phyloP scores from a whole-genome alignment of 2,888 invertebrate species.

The Ophion obscuratus region DNA sequence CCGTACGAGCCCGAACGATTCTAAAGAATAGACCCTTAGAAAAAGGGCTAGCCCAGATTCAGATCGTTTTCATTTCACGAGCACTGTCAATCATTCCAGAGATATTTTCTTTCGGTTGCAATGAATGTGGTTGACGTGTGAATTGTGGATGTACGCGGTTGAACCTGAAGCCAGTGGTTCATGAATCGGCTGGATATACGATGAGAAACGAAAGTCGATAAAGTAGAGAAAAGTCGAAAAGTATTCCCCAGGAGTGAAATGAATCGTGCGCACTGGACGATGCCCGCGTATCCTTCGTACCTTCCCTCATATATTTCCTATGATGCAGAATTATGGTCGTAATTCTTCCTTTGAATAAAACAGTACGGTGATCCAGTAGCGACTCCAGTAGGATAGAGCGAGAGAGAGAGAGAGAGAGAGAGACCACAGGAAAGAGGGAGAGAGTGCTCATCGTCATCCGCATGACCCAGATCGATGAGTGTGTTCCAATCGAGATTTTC shows the following conservation, averaged over 20 bases:
- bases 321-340: slow-evolving; percentile 31
- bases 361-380: background rate
- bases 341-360: slow-evolving; percentile 35
- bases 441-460: slow-evolving; percentile 38
- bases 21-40: background rate
- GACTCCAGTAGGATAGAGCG: background rate
- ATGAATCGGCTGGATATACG: background rate
- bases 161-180: background rate
- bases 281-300: slow-evolving; percentile 8
- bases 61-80: background rate
- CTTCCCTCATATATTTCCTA: slow-evolving; percentile 8
- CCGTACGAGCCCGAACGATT: background rate
- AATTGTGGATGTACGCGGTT: background rate
- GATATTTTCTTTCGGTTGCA: background rate
- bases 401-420: background rate
- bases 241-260: slow-evolving; percentile 7
- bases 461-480: slow-evolving; percentile 63
- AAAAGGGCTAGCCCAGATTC: background rate
- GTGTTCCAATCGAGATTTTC: slow-evolving; percentile 61
- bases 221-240: background rate
- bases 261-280: slow-evolving; percentile 3
- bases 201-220: background rate
- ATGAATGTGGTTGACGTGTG: background rate
- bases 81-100: background rate
- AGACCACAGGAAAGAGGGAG: background rate